These are phyloP conservation scores for Hoplodrina blanda DNA, from an alignment of 2,888 invertebrate genomes.

Conservation along the genomic window DNA sequence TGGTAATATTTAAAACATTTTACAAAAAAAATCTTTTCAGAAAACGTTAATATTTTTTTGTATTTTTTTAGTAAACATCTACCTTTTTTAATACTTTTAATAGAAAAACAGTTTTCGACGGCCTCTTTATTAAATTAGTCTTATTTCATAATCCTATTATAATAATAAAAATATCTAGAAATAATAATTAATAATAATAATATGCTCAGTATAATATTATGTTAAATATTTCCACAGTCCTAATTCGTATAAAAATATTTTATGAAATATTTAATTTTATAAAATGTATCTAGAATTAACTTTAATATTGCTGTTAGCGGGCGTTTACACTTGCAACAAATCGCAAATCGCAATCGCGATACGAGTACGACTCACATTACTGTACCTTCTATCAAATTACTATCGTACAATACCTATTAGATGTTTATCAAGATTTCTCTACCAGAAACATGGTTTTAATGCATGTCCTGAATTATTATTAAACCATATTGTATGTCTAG, in stretches of 20 bases:
- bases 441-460: slow-evolving; percentile 21
- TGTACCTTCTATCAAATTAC: slow-evolving; percentile 35
- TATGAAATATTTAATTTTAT: slow-evolving; percentile 38
- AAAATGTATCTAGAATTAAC: slow-evolving; percentile 3
- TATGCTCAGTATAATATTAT: slow-evolving; percentile 49
- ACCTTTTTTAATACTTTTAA: slow-evolving; percentile 29
- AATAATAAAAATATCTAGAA: slow-evolving; percentile 17
- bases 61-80: slow-evolving; percentile 24
- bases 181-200: slow-evolving; percentile 26
- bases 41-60: slow-evolving; percentile 1
- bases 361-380: slow-evolving; percentile 30
- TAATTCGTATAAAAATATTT: slow-evolving; percentile 21
- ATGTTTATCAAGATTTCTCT: slow-evolving; percentile 37
- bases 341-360: slow-evolving; percentile 28
- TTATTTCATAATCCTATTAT: slow-evolving; percentile 6
- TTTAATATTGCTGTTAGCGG: slow-evolving; percentile 17
- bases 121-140: slow-evolving; percentile 44
- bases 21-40: slow-evolving; percentile 2
- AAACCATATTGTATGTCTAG: slow-evolving; percentile 34
- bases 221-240: slow-evolving; percentile 1
- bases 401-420: slow-evolving; percentile 45
- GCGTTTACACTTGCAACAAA: slow-evolving; percentile 30
- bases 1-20: not conserved
- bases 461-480: slow-evolving; percentile 32
- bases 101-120: slow-evolving; percentile 40